Evolutionary conservation across 2,797 vertebrate genomes (phyloP).

Genomic region (Heteromormyrus szaboi): DNA sequence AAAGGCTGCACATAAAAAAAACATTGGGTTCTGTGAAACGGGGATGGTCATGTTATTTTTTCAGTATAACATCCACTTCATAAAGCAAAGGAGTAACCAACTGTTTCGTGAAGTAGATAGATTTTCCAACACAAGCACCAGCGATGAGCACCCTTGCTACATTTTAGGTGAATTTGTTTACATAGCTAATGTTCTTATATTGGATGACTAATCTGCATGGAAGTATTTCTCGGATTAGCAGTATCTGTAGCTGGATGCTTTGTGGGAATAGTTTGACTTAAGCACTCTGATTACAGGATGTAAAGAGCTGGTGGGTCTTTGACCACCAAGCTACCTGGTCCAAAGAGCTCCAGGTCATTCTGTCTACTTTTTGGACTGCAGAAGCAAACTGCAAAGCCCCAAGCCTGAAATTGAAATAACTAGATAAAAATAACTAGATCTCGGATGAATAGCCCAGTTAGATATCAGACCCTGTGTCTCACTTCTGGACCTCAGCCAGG

Average conservation of each 20-base stretch:
- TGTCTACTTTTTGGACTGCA: neutral
- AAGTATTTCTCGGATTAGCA: neutral
- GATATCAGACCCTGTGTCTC: conserved; percentile 37
- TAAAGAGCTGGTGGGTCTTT: neutral
- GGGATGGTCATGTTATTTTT: neutral
- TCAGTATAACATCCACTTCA: neutral
- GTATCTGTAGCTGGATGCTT: neutral
- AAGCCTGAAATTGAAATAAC: conserved; percentile 40
- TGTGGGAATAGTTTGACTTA: neutral
- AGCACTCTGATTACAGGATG: neutral
- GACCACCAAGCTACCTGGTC: neutral
- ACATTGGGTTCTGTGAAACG: neutral
- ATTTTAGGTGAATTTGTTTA: neutral
- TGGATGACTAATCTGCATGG: neutral
- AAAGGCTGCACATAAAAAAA: neutral
- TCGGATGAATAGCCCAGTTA: conserved; percentile 32
- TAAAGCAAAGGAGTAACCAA: neutral
- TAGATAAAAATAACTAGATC: conserved; percentile 49
- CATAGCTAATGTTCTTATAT: neutral
- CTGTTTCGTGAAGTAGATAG: neutral
- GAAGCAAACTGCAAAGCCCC: neutral
- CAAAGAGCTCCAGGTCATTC: neutral
- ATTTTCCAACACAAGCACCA: neutral
- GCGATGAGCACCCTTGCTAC: neutral
- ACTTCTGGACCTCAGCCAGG: conserved; percentile 37